These are phyloP conservation scores for Myathropa florea DNA, from an alignment of 2,888 invertebrate genomes.

Conservation along the genomic window DNA sequence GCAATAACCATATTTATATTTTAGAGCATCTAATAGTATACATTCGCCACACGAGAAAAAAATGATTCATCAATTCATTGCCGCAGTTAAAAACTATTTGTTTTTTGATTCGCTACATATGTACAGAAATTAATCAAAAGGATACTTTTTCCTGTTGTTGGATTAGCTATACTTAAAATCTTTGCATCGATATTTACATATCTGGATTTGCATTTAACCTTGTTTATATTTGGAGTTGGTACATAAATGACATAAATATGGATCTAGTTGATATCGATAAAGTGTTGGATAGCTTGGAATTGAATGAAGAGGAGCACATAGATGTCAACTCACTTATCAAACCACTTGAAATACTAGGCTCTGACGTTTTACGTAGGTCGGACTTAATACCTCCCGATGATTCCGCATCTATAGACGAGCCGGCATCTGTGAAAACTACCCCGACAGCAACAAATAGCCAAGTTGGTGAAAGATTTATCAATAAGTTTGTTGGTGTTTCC, in stretches of 20 bases:
- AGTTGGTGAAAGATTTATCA: conserved; percentile 74
- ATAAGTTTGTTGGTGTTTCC: conserved; percentile 82
- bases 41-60: not conserved
- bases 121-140: not conserved
- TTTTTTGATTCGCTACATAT: not conserved
- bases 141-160: not conserved
- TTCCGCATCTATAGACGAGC: not conserved
- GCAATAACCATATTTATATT: not conserved
- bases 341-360: conserved; percentile 2
- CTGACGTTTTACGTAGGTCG: not conserved
- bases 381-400: not conserved
- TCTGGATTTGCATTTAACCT: not conserved
- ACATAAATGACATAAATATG: conserved; percentile 73
- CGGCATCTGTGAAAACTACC: not conserved
- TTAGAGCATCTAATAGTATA: not conserved
- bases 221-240: not conserved
- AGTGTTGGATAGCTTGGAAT: conserved; percentile 91
- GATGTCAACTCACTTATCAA: not conserved
- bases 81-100: not conserved
- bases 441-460: not conserved
- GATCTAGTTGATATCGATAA: conserved; percentile 89
- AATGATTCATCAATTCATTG: not conserved
- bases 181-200: not conserved
- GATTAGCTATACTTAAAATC: not conserved
- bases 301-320: conserved; percentile 83